phyloP scores from a whole-genome alignment of 2,797 vertebrate genomes.

The Tenualosa ilisha region DNA sequence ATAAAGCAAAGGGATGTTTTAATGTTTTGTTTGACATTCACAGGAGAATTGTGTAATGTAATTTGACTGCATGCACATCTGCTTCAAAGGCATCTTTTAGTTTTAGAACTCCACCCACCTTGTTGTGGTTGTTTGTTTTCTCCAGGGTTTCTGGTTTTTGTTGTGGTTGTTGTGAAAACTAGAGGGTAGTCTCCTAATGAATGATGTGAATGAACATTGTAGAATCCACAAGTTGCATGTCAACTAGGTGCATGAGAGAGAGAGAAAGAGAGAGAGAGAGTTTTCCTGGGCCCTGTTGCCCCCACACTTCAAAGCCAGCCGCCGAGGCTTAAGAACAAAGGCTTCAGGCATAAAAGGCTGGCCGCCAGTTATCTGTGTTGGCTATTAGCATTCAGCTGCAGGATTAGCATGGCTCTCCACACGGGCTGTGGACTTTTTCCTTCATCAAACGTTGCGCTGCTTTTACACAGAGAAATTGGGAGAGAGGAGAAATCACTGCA shows the following conservation, averaged over 20 bases:
- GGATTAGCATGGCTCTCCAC: conserved; percentile 64
- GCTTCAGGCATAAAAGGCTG: conserved; percentile 69
- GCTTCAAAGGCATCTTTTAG: not conserved
- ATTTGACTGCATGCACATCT: not conserved
- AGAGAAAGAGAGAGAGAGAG: conserved; percentile 43
- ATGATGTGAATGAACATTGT: conserved; percentile 47
- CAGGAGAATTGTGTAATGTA: not conserved
- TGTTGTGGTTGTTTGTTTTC: not conserved
- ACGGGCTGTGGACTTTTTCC: conserved; percentile 64
- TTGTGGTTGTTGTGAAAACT: not conserved
- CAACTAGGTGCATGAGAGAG: conserved; percentile 70
- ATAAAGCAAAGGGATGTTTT: not conserved
- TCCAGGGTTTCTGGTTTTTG: not conserved
- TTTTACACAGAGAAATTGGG: conserved; percentile 53
- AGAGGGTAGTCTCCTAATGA: not conserved
- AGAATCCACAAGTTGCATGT: conserved; percentile 80
- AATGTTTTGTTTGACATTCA: not conserved
- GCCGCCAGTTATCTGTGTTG: conserved; percentile 75
- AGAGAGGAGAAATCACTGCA: conserved; percentile 34
- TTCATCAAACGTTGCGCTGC: conserved; percentile 57
- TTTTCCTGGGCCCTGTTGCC: conserved; percentile 54
- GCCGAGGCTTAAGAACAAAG: conserved; percentile 79
- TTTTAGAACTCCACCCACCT: not conserved
- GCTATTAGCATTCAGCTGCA: conserved; percentile 68
- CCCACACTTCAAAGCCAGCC: conserved; percentile 83